These are phyloP conservation scores for Leptinotarsa lineolata DNA, from an alignment of 1,140 invertebrate genomes.

Conservation along the genomic window DNA sequence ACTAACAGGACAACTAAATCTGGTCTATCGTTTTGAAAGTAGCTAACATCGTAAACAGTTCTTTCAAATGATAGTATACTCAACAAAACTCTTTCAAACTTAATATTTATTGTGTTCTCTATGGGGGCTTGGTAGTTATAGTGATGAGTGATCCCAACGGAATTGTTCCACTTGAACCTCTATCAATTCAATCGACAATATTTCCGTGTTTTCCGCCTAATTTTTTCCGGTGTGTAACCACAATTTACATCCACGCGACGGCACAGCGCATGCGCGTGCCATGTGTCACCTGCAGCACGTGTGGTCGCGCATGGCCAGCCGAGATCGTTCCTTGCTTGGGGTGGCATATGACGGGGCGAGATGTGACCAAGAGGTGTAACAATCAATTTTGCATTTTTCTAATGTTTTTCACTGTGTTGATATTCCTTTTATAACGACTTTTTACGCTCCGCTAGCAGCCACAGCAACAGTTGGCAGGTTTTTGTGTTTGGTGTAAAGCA, in stretches of 20 bases:
- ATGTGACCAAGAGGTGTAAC: constrained; percentile 17
- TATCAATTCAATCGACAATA: not conserved
- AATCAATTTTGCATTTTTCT: constrained; percentile 30
- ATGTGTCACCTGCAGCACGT: constrained; percentile 26
- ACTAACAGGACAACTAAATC: too few relatives aligned
- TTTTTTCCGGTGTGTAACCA: not conserved
- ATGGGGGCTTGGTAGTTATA: too few relatives aligned
- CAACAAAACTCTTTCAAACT: too few relatives aligned
- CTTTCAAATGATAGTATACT: too few relatives aligned
- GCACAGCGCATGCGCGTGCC: constrained; percentile 22
- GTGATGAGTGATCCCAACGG: not conserved
- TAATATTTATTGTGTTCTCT: too few relatives aligned
- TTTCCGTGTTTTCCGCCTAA: not conserved
- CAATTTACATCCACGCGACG: constrained; percentile 15
- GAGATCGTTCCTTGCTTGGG: not conserved
- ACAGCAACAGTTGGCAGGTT: constrained; percentile 26
- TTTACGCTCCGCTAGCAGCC: constrained; percentile 12
- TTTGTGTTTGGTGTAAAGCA: constrained; percentile 10
- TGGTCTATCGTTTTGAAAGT: too few relatives aligned
- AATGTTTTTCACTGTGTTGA: constrained; percentile 21
- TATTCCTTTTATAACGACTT: constrained; percentile 28
- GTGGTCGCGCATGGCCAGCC: constrained; percentile 13
- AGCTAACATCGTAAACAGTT: too few relatives aligned
- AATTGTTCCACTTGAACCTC: not conserved
- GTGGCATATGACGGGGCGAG: constrained; percentile 20